Base-by-base conservation (phyloP, 2,888 invertebrate genomes). In the Rotaria socialis region DNA sequence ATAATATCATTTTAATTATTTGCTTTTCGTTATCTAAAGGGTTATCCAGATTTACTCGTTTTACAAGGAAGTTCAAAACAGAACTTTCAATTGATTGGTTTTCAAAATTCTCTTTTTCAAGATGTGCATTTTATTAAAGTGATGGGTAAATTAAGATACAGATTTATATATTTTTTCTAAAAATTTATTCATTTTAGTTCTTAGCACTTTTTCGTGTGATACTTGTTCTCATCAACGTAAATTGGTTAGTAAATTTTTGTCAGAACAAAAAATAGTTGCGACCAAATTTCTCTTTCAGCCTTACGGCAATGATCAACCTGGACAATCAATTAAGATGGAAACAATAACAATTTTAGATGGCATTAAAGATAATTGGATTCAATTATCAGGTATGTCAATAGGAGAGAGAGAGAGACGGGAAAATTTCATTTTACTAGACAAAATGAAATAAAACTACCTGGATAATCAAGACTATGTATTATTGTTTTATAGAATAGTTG, bases 91-190 rank as follows among this genome's bases (percentile, higher is more conserved):
- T 67, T 85, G 50, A 50, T 85, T 87, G 95, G 96, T 0, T 95
- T 95, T 89, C 94, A 94, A 90, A 97, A 96, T 90, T 94, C 94
- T 88, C 92, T 96, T 86, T 95, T 96, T 89, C 96, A 96, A 91
- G 97, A 97, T 91, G 95, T 96, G 0, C 96, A 96, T 91, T 97
- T 97, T 90, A 94, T 97, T 2, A 97, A 97, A 92, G 95, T 96
- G 0, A 90, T 90, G 88, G 91, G 91, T 91, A 88, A 87, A 88
- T 88, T 47, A 43, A 55, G n/a, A 22, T 10, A n/a, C 5, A 43
- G 35, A 35, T 35, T 35, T 35, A 35, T 35, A 35, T 35, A 35
- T 35, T 35, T 35, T 35, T 35, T 35, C 35, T 35, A 35, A 41
- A 19, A 14, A 35, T 85, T 85, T 75, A n/a, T n/a, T 22, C 22